Base-by-base conservation (phyloP, 2,797 vertebrate species). In the Danio albolineatus region DNA sequence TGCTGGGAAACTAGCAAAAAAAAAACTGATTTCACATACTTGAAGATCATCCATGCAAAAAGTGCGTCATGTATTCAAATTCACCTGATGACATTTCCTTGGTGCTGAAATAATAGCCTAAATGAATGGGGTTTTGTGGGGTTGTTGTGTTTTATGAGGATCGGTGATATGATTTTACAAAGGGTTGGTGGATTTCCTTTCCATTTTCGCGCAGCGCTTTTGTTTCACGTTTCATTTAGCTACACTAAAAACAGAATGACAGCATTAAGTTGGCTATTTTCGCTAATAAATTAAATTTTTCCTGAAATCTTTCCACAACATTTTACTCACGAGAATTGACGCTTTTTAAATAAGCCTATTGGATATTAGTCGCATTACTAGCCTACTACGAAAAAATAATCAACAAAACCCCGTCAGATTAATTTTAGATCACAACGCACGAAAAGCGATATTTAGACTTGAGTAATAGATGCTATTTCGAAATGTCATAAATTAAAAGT, bases 1-100 rank as follows among this genome's bases (percentile, higher is more conserved):
- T 91, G 90, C 91, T 92, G 89, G 89, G 91, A 92, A 92, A 90
- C 88, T 38, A 90, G 90, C 84, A 82, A 80, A 81, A 84, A 56
- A 16, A 56, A 16, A 38, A 56, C 73, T 48, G 70, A 79, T 85
- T 73, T 88, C 82, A 86, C 90, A 88, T 89, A 87, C 89, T 91
- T 91, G 88, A 90, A 89, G 89, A 91, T 90, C 89, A 87, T 39
- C 57, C 73, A 64, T 66, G 60, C 60, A 80, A 71, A 74, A 48
- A 51, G 36, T 28, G 56, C 56, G 44, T 60, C 54, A 78, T 12
- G 19, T 46, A 13, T 7, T 13, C 16, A 21, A 17, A 51, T 39
- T 43, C 66, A 71, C 76, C 36, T 78, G 66, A 38, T 46, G 41
- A 36, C 19, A 56, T 66, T 17, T 39, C 28, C 16, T 36, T 38